Evolutionary conservation across 2,888 invertebrate species (phyloP).

Genomic region (Zootermopsis nevadensis): DNA sequence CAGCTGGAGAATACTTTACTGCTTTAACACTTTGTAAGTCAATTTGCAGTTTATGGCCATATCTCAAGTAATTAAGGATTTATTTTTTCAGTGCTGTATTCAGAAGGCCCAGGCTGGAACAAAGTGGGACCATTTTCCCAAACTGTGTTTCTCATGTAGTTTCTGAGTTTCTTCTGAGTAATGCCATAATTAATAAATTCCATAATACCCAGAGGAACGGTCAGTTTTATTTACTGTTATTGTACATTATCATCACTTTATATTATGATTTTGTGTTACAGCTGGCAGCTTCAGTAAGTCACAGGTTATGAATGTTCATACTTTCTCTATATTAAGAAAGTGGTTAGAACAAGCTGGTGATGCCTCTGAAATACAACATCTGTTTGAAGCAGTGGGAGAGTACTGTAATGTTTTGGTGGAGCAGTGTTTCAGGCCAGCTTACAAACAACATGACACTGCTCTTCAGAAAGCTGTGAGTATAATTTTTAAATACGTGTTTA

Average conservation of each 20-base stretch:
- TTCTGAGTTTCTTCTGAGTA: too few relatives aligned
- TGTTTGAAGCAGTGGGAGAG: conserved; percentile 44
- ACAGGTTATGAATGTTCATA: conserved; percentile 48
- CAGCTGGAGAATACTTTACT: conserved; percentile 45
- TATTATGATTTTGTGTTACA: background rate
- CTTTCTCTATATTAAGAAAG: conserved; percentile 46
- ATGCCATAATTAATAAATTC: too few relatives aligned
- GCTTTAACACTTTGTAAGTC: conserved; percentile 46
- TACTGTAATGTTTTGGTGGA: conserved; percentile 47
- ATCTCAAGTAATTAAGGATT: background rate
- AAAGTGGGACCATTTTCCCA: too few relatives aligned
- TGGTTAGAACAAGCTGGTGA: conserved; percentile 43
- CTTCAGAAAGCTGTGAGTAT: conserved; percentile 52
- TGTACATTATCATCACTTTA: too few relatives aligned
- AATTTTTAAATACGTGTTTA: too few relatives aligned
- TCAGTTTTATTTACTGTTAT: too few relatives aligned
- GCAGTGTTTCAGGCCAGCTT: conserved; percentile 48
- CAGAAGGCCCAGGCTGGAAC: too few relatives aligned
- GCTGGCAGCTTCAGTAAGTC: conserved; percentile 30
- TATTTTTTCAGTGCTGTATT: too few relatives aligned
- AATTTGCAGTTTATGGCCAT: background rate
- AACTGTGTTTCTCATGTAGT: too few relatives aligned
- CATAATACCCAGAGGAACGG: too few relatives aligned
- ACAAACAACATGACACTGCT: conserved; percentile 47
- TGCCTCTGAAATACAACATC: background rate